A percentile compares a stretch with the other conserved stretches of the same genome.
phyloP scores from a whole-genome alignment of 2,797 vertebrate species.

The Pogonophryne albipinna region DNA sequence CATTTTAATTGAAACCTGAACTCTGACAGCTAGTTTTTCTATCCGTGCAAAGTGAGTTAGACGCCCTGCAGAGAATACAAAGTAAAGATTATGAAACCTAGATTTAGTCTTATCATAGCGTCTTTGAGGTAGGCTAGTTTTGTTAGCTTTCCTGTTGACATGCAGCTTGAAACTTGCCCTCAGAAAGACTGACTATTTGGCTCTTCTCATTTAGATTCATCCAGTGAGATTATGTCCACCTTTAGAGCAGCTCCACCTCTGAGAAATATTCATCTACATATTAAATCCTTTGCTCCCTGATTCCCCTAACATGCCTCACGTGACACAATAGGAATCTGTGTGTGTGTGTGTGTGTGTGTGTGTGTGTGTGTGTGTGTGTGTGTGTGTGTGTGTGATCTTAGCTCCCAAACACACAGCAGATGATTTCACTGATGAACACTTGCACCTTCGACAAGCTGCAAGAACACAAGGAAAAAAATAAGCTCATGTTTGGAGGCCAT shows the following conservation, averaged over 20 bases:
- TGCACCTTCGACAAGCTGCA: slow-evolving; percentile 41
- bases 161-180: neutral
- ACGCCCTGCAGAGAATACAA: no score
- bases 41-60: no score
- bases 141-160: no score
- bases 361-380: no score
- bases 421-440: slow-evolving; percentile 14
- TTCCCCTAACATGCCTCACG: no score
- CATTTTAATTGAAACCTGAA: no score
- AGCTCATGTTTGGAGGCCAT: slow-evolving; percentile 10
- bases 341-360: neutral
- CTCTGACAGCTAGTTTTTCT: no score
- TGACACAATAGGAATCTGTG: no score
- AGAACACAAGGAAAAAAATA: neutral
- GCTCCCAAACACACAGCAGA: slow-evolving; percentile 20
- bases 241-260: slow-evolving; percentile 60
- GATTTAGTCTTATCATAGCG: no score
- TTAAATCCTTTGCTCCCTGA: no score
- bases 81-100: no score
- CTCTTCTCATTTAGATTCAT: slow-evolving; percentile 32
- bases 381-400: neutral
- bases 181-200: slow-evolving; percentile 14
- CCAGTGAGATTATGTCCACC: slow-evolving; percentile 54
- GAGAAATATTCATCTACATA: slow-evolving; percentile 36
- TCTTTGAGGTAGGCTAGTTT: no score